A percentile compares a stretch with the other conserved stretches of the same genome.
These are phyloP conservation scores for Diachasma alloeum DNA, from an alignment of 1,140 invertebrate genomes.

Conservation along the genomic window DNA sequence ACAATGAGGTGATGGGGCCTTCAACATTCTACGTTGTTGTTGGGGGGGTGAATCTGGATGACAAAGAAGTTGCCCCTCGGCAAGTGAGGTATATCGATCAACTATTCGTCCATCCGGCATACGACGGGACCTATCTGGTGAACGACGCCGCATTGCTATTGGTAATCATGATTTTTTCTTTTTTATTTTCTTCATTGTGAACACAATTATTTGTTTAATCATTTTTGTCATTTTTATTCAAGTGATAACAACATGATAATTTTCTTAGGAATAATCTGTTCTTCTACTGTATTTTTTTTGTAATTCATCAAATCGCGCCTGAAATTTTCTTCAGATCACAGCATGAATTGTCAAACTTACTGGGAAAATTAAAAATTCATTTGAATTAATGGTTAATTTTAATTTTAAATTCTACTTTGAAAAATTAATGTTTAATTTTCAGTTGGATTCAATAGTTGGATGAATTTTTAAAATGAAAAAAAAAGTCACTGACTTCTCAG, in stretches of 20 bases:
- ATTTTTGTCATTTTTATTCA: background rate
- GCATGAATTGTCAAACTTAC: too few relatives aligned
- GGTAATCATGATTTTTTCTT: conserved; percentile 37
- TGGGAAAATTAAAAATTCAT: too few relatives aligned
- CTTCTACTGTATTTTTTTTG: background rate
- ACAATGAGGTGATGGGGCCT: conserved; percentile 25
- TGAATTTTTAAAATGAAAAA: too few relatives aligned
- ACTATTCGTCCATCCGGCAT: conserved; percentile 39
- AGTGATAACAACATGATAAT: too few relatives aligned
- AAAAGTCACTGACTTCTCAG: too few relatives aligned
- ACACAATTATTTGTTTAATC: too few relatives aligned
- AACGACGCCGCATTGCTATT: conserved; percentile 50
- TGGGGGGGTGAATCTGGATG: conserved; percentile 38
- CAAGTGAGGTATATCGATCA: conserved; percentile 36
- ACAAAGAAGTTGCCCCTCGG: background rate
- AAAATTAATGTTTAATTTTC: too few relatives aligned
- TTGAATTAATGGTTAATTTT: too few relatives aligned
- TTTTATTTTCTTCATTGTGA: background rate
- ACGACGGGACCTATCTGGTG: conserved; percentile 15
- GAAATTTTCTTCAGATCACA: too few relatives aligned
- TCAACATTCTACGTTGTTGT: conserved; percentile 43
- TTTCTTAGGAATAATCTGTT: background rate
- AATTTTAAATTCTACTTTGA: too few relatives aligned
- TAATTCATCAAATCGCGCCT: too few relatives aligned
- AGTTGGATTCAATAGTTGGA: too few relatives aligned